These are phyloP conservation scores for Drosophila mettleri DNA, from an alignment of 2,888 invertebrate species.

Conservation along the genomic window DNA sequence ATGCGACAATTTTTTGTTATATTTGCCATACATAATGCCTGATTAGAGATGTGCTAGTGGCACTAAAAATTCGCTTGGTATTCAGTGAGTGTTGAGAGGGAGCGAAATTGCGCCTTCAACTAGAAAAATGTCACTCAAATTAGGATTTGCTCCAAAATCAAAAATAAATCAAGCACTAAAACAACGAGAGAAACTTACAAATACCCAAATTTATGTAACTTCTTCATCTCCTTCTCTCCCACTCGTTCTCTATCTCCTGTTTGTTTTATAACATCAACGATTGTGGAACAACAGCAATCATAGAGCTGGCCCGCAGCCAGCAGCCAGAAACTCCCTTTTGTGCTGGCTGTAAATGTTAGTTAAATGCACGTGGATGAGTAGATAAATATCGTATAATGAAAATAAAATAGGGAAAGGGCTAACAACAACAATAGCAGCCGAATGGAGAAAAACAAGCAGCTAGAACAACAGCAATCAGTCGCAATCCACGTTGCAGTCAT, in stretches of 20 bases:
- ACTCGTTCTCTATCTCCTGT: slow-evolving; percentile 16
- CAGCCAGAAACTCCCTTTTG: slow-evolving; percentile 12
- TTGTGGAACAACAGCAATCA: slow-evolving; percentile 62
- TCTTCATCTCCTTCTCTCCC: neutral
- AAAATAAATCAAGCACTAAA: slow-evolving; percentile 59
- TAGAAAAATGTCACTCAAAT: slow-evolving; percentile 55
- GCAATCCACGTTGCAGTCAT: slow-evolving; percentile 65
- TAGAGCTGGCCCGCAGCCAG: slow-evolving; percentile 21
- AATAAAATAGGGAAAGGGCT: slow-evolving; percentile 68
- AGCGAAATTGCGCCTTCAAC: neutral
- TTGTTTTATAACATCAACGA: slow-evolving; percentile 67
- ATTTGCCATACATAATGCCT: slow-evolving; percentile 58
- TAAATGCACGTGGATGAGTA: slow-evolving; percentile 83
- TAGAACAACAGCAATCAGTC: slow-evolving; percentile 69
- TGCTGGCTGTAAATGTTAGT: slow-evolving; percentile 71
- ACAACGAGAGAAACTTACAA: slow-evolving; percentile 14
- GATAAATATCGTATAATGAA: slow-evolving; percentile 82
- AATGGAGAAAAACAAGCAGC: slow-evolving; percentile 15
- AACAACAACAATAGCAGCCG: slow-evolving; percentile 33
- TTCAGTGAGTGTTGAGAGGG: neutral
- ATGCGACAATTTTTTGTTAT: slow-evolving; percentile 74
- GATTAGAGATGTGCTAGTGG: slow-evolving; percentile 57
- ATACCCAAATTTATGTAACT: neutral
- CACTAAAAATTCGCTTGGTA: slow-evolving; percentile 13
- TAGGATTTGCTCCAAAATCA: slow-evolving; percentile 77